These are phyloP conservation scores for Sparus aurata DNA, from an alignment of 2,797 vertebrate genomes.

Conservation along the genomic window DNA sequence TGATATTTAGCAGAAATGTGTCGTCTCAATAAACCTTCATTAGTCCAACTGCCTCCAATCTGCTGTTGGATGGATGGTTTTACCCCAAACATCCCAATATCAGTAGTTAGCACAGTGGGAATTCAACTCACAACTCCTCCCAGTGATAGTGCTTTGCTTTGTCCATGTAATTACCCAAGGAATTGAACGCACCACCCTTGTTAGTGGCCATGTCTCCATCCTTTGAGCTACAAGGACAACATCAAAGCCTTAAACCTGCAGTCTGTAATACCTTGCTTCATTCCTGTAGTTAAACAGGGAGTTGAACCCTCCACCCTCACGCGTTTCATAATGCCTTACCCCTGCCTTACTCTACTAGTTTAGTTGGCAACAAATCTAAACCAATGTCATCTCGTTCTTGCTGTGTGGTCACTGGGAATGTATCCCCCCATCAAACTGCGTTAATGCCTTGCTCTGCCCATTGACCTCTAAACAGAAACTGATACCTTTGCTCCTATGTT, in stretches of 20 bases:
- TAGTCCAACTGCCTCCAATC: neutral
- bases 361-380: too few species aligned
- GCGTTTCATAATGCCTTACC: neutral
- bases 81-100: neutral
- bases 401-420: neutral
- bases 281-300: neutral
- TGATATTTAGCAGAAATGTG: neutral
- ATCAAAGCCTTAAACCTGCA: neutral
- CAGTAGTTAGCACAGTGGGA: neutral
- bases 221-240: slow-evolving; percentile 4
- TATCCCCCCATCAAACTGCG: neutral
- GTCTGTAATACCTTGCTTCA: neutral
- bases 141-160: slow-evolving; percentile 1
- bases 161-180: too few species aligned
- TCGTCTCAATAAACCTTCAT: neutral
- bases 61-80: neutral
- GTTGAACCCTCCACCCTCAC: neutral
- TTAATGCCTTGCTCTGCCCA: neutral
- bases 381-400: too few species aligned
- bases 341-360: neutral
- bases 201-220: neutral
- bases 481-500: neutral
- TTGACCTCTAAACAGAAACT: neutral
- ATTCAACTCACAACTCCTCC: neutral
- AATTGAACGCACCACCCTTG: neutral